A percentile compares a stretch with the other conserved stretches of the same genome.
phyloP scores from a whole-genome alignment of 2,797 vertebrate genomes.

The Karalla daura region DNA sequence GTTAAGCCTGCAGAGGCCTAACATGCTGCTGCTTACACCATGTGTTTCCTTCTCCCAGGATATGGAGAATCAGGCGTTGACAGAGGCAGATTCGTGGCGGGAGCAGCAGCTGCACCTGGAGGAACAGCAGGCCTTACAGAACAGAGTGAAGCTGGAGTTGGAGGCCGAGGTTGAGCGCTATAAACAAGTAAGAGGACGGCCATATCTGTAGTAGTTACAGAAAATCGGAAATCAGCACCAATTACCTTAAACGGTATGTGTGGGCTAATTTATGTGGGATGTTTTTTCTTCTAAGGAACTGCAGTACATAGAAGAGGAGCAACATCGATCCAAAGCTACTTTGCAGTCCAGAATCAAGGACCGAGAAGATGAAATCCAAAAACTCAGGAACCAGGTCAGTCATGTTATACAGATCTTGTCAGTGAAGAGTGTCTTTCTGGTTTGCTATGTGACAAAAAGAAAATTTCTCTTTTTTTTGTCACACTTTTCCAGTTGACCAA shows the following conservation, averaged over 20 bases:
- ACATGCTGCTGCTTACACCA: not conserved
- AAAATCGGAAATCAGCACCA: not conserved
- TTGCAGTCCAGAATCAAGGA: constrained; percentile 95
- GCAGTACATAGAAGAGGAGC: constrained; percentile 92
- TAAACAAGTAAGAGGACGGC: constrained; percentile 86
- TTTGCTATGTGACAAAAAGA: not conserved
- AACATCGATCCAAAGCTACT: constrained; percentile 90
- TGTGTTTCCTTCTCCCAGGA: constrained; percentile 82
- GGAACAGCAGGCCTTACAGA: constrained; percentile 87
- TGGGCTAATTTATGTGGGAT: not conserved
- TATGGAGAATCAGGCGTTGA: constrained; percentile 90
- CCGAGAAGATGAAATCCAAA: constrained; percentile 98
- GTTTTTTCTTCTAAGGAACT: constrained; percentile 85
- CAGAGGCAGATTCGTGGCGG: constrained; percentile 90
- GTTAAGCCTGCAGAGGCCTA: fast-evolving
- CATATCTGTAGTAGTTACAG: not conserved
- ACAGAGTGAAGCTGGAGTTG: constrained; percentile 88
- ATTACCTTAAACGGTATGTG: too few species aligned
- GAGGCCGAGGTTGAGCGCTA: constrained; percentile 93
- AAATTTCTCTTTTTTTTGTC: too few species aligned
- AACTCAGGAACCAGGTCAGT: constrained; percentile 96
- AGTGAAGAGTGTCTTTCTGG: not conserved
- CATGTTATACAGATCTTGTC: not conserved
- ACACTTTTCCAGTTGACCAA: constrained; percentile 92
- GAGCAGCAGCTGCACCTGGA: constrained; percentile 91